Evolutionary conservation across 2,113 vertebrate genomes (phyloP).

Genomic region (Istiophorus platypterus): DNA sequence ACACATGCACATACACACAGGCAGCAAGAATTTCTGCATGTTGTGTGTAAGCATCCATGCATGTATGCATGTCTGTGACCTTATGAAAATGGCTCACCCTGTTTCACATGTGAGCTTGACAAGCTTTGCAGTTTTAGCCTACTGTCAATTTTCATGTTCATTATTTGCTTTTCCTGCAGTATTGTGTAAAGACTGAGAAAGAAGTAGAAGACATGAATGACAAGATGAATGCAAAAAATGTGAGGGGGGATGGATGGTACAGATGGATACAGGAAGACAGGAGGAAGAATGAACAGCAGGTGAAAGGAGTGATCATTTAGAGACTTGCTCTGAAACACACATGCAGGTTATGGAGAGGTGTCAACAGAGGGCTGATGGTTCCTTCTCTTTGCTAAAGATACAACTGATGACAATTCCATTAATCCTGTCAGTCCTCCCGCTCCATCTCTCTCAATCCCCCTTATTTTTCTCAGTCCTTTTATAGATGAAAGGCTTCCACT

Average conservation of each 20-base stretch:
- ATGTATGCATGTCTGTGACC: constrained; percentile 43
- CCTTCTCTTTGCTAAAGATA: constrained; percentile 72
- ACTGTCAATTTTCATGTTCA: background rate
- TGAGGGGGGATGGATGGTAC: constrained; percentile 22
- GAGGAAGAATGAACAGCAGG: constrained; percentile 52
- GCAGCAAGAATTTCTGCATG: constrained; percentile 15
- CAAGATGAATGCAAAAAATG: background rate
- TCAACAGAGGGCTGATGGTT: constrained; percentile 47
- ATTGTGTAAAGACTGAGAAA: constrained; percentile 9
- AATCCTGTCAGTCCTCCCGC: constrained; percentile 73
- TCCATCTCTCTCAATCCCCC: constrained; percentile 62
- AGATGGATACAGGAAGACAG: constrained; percentile 31
- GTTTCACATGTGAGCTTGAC: constrained; percentile 49
- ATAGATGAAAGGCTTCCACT: constrained; percentile 87
- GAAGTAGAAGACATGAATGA: constrained; percentile 12
- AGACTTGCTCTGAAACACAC: constrained; percentile 13
- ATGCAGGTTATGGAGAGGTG: constrained; percentile 44
- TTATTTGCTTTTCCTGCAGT: background rate
- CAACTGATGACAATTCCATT: constrained; percentile 79
- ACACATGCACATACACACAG: background rate
- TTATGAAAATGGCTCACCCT: constrained; percentile 47
- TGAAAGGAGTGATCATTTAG: constrained; percentile 42
- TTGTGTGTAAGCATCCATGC: constrained; percentile 21
- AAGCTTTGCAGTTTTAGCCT: constrained; percentile 21
- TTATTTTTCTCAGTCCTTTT: constrained; percentile 77